Conservation (phyloP, 2,113 vertebrate genomes). For the Carettochelys insculpta region DNA sequence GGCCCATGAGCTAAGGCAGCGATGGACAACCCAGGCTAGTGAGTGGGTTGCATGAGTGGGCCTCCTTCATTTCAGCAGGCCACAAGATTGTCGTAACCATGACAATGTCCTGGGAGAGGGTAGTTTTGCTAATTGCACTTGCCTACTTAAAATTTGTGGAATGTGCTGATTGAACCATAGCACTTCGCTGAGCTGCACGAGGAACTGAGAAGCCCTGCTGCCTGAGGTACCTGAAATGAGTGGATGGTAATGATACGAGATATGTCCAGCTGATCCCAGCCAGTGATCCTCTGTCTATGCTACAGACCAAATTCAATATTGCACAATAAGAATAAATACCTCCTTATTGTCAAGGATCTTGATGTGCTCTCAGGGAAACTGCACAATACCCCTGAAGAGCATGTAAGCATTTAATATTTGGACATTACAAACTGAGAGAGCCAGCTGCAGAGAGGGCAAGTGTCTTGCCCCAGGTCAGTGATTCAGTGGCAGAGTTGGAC, state of each 20-base stretch:
- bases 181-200: too few relatives aligned
- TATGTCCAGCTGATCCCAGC: background rate
- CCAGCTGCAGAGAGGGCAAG: accelerated
- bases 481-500: background rate
- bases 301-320: background rate
- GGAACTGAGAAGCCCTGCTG: background rate
- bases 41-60: too few relatives aligned
- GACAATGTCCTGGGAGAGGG: too few relatives aligned
- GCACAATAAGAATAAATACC: accelerated
- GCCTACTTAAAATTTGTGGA: too few relatives aligned
- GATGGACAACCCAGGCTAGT: too few relatives aligned
- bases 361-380: background rate
- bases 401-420: background rate
- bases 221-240: background rate
- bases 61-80: too few relatives aligned
- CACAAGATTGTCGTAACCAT: too few relatives aligned
- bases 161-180: too few relatives aligned
- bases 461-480: background rate
- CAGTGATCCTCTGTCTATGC: background rate
- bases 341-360: background rate
- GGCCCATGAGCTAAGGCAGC: background rate
- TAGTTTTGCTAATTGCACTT: too few relatives aligned
- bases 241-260: background rate
- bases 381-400: accelerated
- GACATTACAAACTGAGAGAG: background rate